Evolutionary conservation across 2,113 vertebrate genomes (phyloP).

Genomic region (Octodon degus): DNA sequence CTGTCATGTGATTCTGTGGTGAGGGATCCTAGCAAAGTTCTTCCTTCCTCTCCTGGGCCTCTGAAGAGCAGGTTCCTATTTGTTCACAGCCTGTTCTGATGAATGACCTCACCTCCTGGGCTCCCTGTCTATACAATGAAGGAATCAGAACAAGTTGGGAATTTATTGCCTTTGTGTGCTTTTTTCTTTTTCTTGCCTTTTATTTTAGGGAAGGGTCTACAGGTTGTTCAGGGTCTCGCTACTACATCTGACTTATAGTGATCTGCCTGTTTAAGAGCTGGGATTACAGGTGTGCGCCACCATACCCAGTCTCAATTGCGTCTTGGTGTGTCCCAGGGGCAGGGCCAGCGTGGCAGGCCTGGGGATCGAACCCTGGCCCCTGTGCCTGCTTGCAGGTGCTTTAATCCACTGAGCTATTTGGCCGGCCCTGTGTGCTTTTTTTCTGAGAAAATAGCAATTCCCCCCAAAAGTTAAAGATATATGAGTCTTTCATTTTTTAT

Average conservation of each 20-base stretch:
- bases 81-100: neutral
- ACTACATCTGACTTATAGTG: no score
- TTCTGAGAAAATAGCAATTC: neutral
- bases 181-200: neutral
- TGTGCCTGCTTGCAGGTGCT: no score
- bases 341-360: no score
- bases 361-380: no score
- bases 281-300: no score
- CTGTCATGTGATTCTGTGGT: fast-evolving
- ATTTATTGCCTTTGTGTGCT: neutral
- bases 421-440: neutral
- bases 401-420: no score
- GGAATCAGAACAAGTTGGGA: neutral
- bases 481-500: neutral
- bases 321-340: no score
- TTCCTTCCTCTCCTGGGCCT: neutral
- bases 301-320: no score
- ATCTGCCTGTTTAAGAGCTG: no score
- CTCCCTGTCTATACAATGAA: neutral
- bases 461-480: neutral
- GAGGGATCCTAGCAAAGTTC: neutral
- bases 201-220: no score
- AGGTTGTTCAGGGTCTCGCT: no score
- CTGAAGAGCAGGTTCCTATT: neutral
- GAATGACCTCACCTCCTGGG: neutral